A percentile compares a stretch with the other conserved stretches of the same genome.
Evolutionary conservation across 2,888 invertebrate genomes (phyloP).

Genomic region (Electrophaes corylata): DNA sequence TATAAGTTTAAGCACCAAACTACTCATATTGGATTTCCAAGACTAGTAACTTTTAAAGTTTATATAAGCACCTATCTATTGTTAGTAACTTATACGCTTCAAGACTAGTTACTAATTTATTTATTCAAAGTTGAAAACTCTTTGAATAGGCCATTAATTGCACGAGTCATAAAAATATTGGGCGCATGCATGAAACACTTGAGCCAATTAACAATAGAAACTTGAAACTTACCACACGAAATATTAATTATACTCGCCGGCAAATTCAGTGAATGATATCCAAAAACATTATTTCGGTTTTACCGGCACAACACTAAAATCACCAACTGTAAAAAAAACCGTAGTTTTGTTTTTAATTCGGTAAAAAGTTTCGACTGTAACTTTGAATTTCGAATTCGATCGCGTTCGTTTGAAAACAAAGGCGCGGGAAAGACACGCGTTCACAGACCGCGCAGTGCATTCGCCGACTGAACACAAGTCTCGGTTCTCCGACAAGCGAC

Average conservation of each 20-base stretch:
- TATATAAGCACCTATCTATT: no score
- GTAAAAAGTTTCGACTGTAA: constrained; percentile 25
- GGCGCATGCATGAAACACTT: constrained; percentile 21
- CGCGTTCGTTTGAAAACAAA: constrained; percentile 52
- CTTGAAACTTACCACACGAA: constrained; percentile 27
- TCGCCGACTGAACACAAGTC: constrained; percentile 51
- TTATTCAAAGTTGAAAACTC: not conserved
- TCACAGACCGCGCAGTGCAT: constrained; percentile 53
- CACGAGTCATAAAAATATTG: constrained; percentile 23
- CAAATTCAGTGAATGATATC: constrained; percentile 24
- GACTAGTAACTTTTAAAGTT: no score
- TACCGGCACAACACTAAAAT: constrained; percentile 34
- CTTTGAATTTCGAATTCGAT: constrained; percentile 47
- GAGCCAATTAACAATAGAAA: constrained; percentile 32
- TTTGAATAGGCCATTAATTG: constrained; percentile 21
- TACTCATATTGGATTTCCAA: no score
- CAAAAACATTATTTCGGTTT: constrained; percentile 31
- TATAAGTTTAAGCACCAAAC: no score
- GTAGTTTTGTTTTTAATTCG: not conserved
- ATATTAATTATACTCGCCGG: constrained; percentile 19
- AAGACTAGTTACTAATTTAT: no score
- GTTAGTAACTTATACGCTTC: no score
- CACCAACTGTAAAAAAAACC: constrained; percentile 2
- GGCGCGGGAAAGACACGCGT: constrained; percentile 54
- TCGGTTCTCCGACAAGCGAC: constrained; percentile 31